Evolutionary conservation across 2,797 vertebrate genomes (phyloP).

Genomic region (Mus spretus): DNA sequence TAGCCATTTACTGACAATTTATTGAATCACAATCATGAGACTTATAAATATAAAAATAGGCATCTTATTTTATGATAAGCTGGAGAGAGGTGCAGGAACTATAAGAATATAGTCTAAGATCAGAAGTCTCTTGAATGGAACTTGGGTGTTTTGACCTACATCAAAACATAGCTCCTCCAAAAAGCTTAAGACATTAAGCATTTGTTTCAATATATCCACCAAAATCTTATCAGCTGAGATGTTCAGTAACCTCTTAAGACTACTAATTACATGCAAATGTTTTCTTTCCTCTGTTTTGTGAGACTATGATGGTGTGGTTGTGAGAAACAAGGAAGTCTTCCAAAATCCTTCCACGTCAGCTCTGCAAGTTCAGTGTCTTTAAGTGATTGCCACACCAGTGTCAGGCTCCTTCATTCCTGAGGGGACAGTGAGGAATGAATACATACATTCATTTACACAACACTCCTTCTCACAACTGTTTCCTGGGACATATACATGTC

Average conservation of each 20-base stretch:
- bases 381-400: fast-evolving
- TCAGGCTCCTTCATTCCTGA: background rate
- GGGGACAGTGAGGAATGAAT: background rate
- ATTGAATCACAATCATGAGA: background rate
- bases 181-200: background rate
- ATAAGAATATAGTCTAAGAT: background rate
- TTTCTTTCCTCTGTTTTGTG: background rate
- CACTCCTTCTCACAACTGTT: background rate
- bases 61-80: background rate
- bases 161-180: background rate
- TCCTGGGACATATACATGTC: fast-evolving
- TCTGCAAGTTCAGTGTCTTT: background rate
- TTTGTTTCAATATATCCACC: background rate
- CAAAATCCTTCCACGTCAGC: background rate
- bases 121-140: background rate
- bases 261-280: background rate
- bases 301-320: background rate
- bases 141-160: background rate
- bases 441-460: background rate
- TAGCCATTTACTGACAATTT: background rate
- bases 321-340: background rate
- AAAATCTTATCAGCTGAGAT: background rate
- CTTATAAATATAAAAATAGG: background rate
- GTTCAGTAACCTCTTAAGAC: background rate
- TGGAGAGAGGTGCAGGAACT: background rate